Percentiles rank a stretch among this genome's conserved stretches.
These are phyloP conservation scores for Scolanthus callimorphus DNA, from an alignment of 92 coral and sea anemone species.

Conservation along the genomic window DNA sequence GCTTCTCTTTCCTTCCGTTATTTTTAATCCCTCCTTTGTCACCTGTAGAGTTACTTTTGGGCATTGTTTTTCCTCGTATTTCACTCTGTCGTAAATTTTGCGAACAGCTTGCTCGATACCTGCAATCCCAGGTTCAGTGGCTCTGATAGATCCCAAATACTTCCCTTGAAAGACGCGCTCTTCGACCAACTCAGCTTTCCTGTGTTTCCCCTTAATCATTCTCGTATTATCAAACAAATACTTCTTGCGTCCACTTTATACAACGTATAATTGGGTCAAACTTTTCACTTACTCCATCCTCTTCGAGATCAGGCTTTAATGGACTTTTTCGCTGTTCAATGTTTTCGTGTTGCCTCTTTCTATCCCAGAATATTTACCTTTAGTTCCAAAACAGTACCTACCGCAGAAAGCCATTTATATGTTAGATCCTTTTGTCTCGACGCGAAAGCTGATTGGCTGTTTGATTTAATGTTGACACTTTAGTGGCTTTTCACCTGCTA, in stretches of 20 bases:
- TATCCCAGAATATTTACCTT: neutral
- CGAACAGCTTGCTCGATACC: slow-evolving; percentile 80
- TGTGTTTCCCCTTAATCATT: slow-evolving; percentile 79
- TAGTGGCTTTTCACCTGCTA: slow-evolving; percentile 24
- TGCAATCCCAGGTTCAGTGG: slow-evolving; percentile 69
- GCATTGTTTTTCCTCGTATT: slow-evolving; percentile 58
- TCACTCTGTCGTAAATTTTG: slow-evolving; percentile 52
- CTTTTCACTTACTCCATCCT: too few relatives aligned
- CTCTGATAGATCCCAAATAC: slow-evolving; percentile 67
- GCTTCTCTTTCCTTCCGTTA: slow-evolving; percentile 29
- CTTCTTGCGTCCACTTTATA: neutral
- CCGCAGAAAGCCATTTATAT: neutral
- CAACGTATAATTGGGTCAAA: neutral
- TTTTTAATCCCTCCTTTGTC: slow-evolving; percentile 61
- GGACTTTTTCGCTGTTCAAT: too few relatives aligned
- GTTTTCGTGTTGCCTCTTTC: too few relatives aligned
- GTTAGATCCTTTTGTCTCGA: neutral
- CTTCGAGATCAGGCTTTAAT: too few relatives aligned
- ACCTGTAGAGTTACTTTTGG: slow-evolving; percentile 77
- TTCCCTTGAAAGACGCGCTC: slow-evolving; percentile 71
- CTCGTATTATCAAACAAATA: neutral
- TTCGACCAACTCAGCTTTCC: slow-evolving; percentile 54
- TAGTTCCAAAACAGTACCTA: too few relatives aligned
- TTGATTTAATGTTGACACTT: slow-evolving; percentile 7
- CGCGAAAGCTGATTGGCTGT: slow-evolving; percentile 15